These are phyloP conservation scores for Cryptotis parvus DNA, from an alignment of 2,113 vertebrate genomes.

Conservation along the genomic window DNA sequence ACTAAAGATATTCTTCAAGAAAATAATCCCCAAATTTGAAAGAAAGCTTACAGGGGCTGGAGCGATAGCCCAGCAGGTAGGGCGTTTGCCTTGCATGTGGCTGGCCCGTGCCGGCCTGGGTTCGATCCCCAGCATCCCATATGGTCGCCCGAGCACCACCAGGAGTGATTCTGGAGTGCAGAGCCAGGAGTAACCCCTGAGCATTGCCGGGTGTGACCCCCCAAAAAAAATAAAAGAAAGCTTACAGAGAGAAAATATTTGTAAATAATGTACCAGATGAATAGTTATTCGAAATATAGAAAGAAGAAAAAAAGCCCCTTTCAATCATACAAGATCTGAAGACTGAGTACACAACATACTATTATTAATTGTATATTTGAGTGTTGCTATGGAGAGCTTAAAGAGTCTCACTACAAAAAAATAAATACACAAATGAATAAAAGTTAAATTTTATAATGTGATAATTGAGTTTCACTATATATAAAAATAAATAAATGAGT, in stretches of 20 bases:
- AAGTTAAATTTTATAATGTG: no score
- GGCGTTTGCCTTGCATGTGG: no score
- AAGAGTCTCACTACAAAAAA: background rate
- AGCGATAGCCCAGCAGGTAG: no score
- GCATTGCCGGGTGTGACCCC: no score
- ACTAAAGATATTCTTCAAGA: background rate
- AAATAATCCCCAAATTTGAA: background rate
- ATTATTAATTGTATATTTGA: background rate
- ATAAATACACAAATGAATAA: background rate
- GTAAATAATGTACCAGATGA: background rate
- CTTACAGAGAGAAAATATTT: background rate
- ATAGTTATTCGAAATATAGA: slow-evolving; percentile 19
- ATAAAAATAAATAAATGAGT: background rate
- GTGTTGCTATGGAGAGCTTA: background rate
- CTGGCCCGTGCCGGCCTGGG: no score
- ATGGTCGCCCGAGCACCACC: no score
- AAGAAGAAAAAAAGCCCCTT: background rate
- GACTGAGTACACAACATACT: background rate
- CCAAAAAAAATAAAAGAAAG: no score
- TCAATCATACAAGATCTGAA: background rate
- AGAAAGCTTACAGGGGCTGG: no score
- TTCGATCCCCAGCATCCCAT: no score
- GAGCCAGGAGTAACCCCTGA: no score
- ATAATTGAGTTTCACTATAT: no score
- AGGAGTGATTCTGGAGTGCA: no score